A percentile compares a stretch with the other conserved stretches of the same genome.
Evolutionary conservation across 2,113 vertebrate species (phyloP).

Genomic region (Microcebus ravelobensis): DNA sequence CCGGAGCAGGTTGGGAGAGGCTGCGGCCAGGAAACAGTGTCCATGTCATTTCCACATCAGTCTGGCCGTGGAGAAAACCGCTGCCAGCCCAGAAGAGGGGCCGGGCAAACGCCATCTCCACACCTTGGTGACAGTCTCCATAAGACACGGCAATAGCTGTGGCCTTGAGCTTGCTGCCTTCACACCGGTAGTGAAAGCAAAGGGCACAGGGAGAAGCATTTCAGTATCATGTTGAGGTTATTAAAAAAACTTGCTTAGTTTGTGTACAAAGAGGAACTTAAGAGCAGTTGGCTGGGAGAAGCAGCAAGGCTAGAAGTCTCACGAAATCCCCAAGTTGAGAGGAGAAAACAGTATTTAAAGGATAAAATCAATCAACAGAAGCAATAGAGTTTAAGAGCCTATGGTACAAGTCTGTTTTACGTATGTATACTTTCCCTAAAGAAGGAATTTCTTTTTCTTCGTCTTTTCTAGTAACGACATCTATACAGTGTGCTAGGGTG

Average conservation of each 20-base stretch:
- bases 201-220: background rate
- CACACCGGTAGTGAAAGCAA: background rate
- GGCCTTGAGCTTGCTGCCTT: background rate
- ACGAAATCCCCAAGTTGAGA: background rate
- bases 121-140: background rate
- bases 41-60: background rate
- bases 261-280: background rate
- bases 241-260: background rate
- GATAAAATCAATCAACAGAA: background rate
- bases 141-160: background rate
- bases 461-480: background rate
- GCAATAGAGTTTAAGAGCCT: background rate
- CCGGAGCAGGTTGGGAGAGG: accelerated
- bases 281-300: background rate
- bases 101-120: background rate
- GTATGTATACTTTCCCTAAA: background rate
- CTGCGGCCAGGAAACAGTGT: background rate
- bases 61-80: background rate
- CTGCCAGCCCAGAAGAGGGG: background rate
- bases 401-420: background rate
- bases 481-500: background rate
- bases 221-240: background rate
- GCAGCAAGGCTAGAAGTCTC: background rate
- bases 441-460: background rate
- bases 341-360: background rate